Evolutionary conservation across 2,113 vertebrate genomes (phyloP), one percentile per base, ranked within the genome.

Genomic region (Phrynocephalus versicolor): DNA sequence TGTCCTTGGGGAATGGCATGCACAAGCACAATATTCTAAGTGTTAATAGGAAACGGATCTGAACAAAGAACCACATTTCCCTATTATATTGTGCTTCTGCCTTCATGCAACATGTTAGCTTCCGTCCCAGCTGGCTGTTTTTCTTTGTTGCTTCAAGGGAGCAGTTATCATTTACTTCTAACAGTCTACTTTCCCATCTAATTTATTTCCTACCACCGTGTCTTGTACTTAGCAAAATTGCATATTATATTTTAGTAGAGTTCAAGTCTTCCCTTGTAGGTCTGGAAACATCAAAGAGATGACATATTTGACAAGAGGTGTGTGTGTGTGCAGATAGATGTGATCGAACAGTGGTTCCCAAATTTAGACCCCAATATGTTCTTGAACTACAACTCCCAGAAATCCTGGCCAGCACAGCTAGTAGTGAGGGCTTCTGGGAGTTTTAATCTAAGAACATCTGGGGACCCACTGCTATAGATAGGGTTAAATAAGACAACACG

Each of bases 21-120:
- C 90, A 92, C 91, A 92, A 92, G 89, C 90, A 89, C 74, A 94
- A 95, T 93, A 93, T 88, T 95, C 91, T 93, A 94, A 79, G 86
- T 95, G 95, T 93, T 95, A 94, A 92, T 92, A 95, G 94, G 94
- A 97, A 96, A 95, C 83, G 83, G 94, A 95, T 95, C 93, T 94
- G 95, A 95, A 96, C 95, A 95, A 96, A 96, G 95, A 92, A 90
- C 88, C 39, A 58, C 90, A 92, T 92, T 96, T 96, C 94, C 95
- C 93, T 92, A 67, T 91, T 89, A 95, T 94, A 95, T 87, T 95
- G 92, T 93, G 92, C 93, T 95, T 94, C 93, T 96, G 89, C 90
- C 88, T 93, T 86, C 95, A 94, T 86, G 94, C 93, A 95, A 91
- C 84, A 78, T 92, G 95, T 95, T 91, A 92, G 92, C 86, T 97